Percentiles rank a stretch among this genome's conserved stretches.
These are phyloP conservation scores for Hozukius guyotensis DNA, from an alignment of 2,797 vertebrate genomes.

Conservation along the genomic window DNA sequence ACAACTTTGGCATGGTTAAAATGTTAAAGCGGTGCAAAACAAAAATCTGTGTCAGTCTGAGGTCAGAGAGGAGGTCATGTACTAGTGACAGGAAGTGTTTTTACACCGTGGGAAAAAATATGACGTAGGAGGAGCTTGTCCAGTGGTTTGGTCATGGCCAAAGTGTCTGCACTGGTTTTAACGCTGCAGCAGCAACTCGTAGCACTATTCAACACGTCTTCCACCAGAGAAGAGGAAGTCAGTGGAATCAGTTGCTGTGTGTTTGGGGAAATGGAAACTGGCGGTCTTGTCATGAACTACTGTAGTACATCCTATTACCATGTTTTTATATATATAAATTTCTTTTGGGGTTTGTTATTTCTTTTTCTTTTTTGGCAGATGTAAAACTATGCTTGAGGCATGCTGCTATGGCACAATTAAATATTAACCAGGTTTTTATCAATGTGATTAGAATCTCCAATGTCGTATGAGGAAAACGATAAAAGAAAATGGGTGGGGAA, in stretches of 20 bases:
- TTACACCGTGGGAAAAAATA: conserved; percentile 6
- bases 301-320: no score
- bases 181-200: background rate
- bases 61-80: background rate
- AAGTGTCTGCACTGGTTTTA: background rate
- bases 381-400: background rate
- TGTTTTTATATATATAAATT: no score
- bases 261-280: background rate
- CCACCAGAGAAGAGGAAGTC: background rate
- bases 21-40: background rate
- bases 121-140: background rate
- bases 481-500: background rate
- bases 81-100: conserved; percentile 9
- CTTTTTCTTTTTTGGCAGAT: background rate
- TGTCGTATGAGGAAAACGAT: background rate
- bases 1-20: background rate
- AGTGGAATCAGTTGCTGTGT: background rate
- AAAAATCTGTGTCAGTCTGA: background rate
- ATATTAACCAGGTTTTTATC: background rate
- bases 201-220: background rate
- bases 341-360: background rate
- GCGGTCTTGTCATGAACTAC: background rate
- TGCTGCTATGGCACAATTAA: background rate
- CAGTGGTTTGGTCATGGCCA: background rate
- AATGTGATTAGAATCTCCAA: background rate